phyloP scores from a whole-genome alignment of 2,113 vertebrate genomes.

The Vimba vimba region DNA sequence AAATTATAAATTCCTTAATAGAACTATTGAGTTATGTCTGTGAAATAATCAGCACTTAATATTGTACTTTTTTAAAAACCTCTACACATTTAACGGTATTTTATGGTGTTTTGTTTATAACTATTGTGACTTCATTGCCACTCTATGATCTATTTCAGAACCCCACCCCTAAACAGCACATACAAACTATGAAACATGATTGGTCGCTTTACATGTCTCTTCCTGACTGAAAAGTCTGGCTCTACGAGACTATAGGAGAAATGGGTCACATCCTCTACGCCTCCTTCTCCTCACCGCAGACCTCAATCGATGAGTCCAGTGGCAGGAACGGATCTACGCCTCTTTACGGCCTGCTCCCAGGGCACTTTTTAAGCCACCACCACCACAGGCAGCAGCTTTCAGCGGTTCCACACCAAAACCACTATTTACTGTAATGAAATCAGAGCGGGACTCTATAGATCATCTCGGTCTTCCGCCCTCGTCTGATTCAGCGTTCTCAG shows the following conservation, averaged over 20 bases:
- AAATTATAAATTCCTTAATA: too few relatives aligned
- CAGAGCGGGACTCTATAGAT: slow-evolving; percentile 36
- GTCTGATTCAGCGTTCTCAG: neutral
- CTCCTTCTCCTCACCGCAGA: slow-evolving; percentile 50
- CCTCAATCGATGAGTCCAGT: slow-evolving; percentile 57
- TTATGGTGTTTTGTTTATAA: too few relatives aligned
- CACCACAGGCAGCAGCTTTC: slow-evolving; percentile 49
- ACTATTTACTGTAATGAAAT: slow-evolving; percentile 59
- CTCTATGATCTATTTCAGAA: too few relatives aligned
- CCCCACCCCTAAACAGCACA: too few relatives aligned
- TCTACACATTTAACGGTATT: too few relatives aligned
- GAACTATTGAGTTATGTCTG: too few relatives aligned
- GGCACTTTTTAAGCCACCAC: slow-evolving; percentile 61
- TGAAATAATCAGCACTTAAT: too few relatives aligned
- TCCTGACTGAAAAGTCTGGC: neutral
- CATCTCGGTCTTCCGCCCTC: neutral
- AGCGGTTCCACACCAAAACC: slow-evolving; percentile 56
- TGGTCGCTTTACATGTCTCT: neutral
- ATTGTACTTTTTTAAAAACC: too few relatives aligned
- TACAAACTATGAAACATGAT: neutral
- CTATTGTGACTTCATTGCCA: too few relatives aligned
- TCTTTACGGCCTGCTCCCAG: slow-evolving; percentile 53
- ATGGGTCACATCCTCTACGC: slow-evolving; percentile 22
- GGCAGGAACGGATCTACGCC: neutral
- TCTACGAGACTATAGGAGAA: neutral